These are phyloP conservation scores for Acanthaster planci DNA, from an alignment of 35 echinoderm and acorn worm genomes.

Conservation along the genomic window DNA sequence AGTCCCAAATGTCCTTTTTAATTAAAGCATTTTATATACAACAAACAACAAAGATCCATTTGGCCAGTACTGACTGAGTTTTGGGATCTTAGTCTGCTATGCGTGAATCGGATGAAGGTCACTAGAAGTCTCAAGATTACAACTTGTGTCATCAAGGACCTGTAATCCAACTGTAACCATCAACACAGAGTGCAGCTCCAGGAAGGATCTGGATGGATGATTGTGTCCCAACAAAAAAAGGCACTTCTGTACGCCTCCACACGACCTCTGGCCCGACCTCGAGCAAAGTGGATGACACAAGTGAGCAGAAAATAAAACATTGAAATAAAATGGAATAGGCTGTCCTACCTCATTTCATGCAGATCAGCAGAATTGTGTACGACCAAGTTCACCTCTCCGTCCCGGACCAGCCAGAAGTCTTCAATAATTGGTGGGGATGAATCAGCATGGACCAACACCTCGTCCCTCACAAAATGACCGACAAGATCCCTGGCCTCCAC, in stretches of 20 bases:
- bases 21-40: too few species aligned
- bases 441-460: conserved; percentile 35
- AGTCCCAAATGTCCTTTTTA: too few species aligned
- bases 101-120: too few species aligned
- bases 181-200: too few species aligned
- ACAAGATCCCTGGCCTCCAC: conserved; percentile 32
- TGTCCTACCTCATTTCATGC: conserved; percentile 32
- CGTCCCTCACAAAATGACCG: conserved; percentile 6
- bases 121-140: too few species aligned
- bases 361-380: conserved; percentile 30
- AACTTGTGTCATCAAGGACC: too few species aligned
- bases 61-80: too few species aligned
- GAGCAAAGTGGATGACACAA: not conserved
- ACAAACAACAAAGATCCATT: too few species aligned
- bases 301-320: not conserved
- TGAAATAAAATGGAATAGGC: too few species aligned
- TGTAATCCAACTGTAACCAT: too few species aligned
- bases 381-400: not conserved
- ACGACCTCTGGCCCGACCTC: not conserved
- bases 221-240: not conserved
- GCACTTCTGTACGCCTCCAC: not conserved
- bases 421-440: conserved; percentile 38
- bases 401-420: not conserved
- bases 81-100: too few species aligned
- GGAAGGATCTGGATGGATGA: not conserved